Base-by-base conservation (phyloP, 2,888 invertebrate species). In the Drosophila colorata region DNA sequence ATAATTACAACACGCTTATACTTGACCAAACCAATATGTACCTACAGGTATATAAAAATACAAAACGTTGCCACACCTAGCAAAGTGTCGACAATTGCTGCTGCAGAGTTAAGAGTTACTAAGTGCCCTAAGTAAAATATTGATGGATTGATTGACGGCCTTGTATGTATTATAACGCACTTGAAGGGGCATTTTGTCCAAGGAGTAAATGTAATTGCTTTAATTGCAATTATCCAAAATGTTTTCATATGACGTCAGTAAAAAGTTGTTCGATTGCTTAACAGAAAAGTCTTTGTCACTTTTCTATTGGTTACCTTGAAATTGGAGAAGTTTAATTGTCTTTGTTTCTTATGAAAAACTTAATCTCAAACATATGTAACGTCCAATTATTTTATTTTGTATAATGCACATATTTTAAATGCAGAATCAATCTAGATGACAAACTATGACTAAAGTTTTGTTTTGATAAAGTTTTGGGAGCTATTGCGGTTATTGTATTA, bases 1-100 rank as follows among this genome's bases (percentile, higher is more conserved):
- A 56, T 69, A 44, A 69, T 69, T 64, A 64, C 43, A 35, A 52
- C 44, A 52, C 31, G 8, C 16, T 13, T n/a, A 40, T 8, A 23
- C 20, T 52, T 59, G 55, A 41, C 56, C 33, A 38, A 53, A 25
- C 25, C 25, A 25, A 14, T 11, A n/a, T 11, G 20, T 23, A 2
- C 25, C 23, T 33, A 23, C 2, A 9, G n/a, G 14, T 4, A 1
- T 33, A 33, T 33, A 13, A 2, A 31, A 9, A 31, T 31, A 9
- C 9, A 31, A 9, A 3, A 9, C 9, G 8, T 31, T 9, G 8
- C 9, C 28, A 31, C 8, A 3, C 33, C 13, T 16, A 1, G 18
- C 6, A 16, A 33, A 23, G 16, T 40, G 23, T 40, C 38, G 6
- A n/a, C n/a, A 61, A 13, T 61, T 33, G 4, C 20, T 18, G 20